Evolutionary conservation across 1,140 invertebrate species (phyloP).

Genomic region (Sitophilus oryzae): DNA sequence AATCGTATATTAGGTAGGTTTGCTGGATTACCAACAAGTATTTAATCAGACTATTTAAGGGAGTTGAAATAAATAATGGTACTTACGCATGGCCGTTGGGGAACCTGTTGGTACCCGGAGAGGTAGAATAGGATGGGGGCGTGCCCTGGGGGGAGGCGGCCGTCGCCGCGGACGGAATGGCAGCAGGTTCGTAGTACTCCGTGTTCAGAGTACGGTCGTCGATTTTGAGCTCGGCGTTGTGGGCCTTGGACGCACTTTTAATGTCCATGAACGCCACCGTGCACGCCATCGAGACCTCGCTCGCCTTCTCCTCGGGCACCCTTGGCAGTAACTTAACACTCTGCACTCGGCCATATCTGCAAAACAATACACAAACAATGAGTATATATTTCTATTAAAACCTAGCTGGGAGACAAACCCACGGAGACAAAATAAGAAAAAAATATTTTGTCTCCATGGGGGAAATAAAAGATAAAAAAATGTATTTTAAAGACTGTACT

Average conservation of each 20-base stretch:
- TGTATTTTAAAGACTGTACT: too few relatives aligned
- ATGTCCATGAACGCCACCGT: constrained; percentile 96
- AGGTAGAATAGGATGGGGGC: constrained; percentile 43
- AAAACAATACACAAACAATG: too few relatives aligned
- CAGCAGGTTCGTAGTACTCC: constrained; percentile 86
- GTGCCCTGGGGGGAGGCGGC: constrained; percentile 47
- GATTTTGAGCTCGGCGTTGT: constrained; percentile 81
- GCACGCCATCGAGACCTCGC: constrained; percentile 58
- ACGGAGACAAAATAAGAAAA: too few relatives aligned
- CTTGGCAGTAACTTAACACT: constrained; percentile 84
- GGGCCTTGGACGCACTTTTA: constrained; percentile 89
- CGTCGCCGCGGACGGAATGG: constrained; percentile 54
- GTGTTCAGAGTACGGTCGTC: constrained; percentile 81
- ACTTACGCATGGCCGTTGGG: constrained; percentile 43
- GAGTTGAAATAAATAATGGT: too few relatives aligned
- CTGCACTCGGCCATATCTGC: constrained; percentile 92
- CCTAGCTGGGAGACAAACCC: neutral
- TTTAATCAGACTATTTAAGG: too few relatives aligned
- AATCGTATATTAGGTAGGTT: too few relatives aligned
- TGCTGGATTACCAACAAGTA: too few relatives aligned
- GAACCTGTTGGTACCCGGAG: constrained; percentile 39
- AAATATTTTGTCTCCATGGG: too few relatives aligned
- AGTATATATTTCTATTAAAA: too few relatives aligned
- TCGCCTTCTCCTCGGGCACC: constrained; percentile 45
- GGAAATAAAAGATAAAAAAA: too few relatives aligned